These are phyloP conservation scores for Oxyscelio sp. DNA, from an alignment of 2,888 invertebrate species.

Conservation along the genomic window DNA sequence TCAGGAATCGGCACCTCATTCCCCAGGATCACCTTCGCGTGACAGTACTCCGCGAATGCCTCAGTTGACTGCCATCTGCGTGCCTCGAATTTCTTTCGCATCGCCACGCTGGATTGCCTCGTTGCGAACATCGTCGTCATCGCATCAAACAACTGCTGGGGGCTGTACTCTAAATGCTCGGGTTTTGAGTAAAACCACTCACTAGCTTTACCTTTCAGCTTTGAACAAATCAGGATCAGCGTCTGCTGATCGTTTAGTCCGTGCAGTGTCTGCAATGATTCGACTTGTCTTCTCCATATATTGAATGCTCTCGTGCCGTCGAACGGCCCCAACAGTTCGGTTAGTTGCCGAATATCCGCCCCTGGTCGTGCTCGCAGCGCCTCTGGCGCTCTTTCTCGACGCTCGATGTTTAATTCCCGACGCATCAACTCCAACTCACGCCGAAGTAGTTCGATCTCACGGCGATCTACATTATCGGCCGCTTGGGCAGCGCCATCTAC, in stretches of 20 bases:
- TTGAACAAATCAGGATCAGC: neutral
- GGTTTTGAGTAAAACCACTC: slow-evolving; percentile 29
- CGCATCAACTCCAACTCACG: too few relatives aligned
- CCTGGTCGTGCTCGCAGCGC: too few relatives aligned
- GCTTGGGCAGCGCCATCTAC: too few relatives aligned
- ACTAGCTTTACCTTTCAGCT: slow-evolving; percentile 16
- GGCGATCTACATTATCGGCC: too few relatives aligned
- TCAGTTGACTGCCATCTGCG: slow-evolving; percentile 5
- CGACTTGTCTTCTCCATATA: slow-evolving; percentile 4
- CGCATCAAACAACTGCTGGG: neutral
- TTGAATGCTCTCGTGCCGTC: too few relatives aligned
- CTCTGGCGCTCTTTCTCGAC: too few relatives aligned
- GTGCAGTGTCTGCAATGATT: neutral
- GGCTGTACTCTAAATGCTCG: neutral
- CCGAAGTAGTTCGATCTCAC: too few relatives aligned
- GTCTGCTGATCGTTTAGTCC: neutral
- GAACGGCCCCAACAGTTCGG: too few relatives aligned
- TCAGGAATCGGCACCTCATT: slow-evolving; percentile 17
- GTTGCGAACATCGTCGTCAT: neutral
- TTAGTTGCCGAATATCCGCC: too few relatives aligned
- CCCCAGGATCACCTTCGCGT: slow-evolving; percentile 10
- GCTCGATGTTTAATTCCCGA: too few relatives aligned
- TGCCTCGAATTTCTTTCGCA: slow-evolving; percentile 13
- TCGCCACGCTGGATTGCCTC: neutral
- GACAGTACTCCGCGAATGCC: slow-evolving; percentile 7